Base-by-base conservation (phyloP, 1,140 invertebrate species). In the Pseudobourletiella spinata region DNA sequence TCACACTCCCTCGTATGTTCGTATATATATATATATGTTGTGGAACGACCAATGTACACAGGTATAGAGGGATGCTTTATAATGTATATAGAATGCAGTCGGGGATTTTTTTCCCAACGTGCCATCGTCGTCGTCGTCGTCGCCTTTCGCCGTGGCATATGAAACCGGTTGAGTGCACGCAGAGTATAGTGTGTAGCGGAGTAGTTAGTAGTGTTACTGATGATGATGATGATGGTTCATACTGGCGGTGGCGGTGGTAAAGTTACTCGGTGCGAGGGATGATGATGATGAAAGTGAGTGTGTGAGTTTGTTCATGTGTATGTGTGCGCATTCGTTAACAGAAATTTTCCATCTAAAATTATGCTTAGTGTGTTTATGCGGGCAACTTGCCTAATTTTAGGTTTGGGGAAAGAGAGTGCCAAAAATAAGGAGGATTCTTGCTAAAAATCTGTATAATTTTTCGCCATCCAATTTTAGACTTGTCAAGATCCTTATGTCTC, bases 381-480 rank as follows among this genome's bases (percentile, higher is more conserved):
- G 66, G 66, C 66, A 67, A 18, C 42, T 43, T 67, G 66, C 66
- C 66, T 64, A 67, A 67, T 64, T 64, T 64, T 59, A 50, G 44
- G 46, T 63, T 63, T 63, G 30, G 42, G 61, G 61, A 63, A 58
- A 63, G 20, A 22, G 55, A 54, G 55, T 51, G 55, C 57, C 55
- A 62, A 62, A 61, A 66, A 62, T 54, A 66, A 35, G 32, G n/a
- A 43, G 59, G 59, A 57, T 65, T 61, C 56, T 61, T 61, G 55
- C 54, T 60, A 59, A 66, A 66, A 62, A 66, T 61, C 30, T 61
- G 57, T 57, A 61, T 66, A 66, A 66, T 66, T 66, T 66, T 66
- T 66, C 64, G 64, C 59, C 39, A 66, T 62, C 64, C 64, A 66
- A 66, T 66, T 66, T 66, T 61, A 62, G 59, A 54, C 57, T 46